phyloP scores from a whole-genome alignment of 2,113 vertebrate genomes.

The Porphyrio hochstetteri region DNA sequence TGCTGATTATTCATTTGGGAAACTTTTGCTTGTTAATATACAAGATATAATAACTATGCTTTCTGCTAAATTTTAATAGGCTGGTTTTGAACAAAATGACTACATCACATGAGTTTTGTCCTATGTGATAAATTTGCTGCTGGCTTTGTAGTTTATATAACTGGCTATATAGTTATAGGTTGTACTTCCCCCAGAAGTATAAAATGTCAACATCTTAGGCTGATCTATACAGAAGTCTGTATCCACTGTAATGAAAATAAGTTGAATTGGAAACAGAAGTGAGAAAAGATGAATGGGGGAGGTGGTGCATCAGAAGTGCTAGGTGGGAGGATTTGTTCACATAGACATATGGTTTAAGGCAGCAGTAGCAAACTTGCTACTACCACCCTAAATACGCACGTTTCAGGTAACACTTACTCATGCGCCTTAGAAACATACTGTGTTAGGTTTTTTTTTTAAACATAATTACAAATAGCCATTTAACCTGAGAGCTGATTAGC shows the following conservation, averaged over 20 bases:
- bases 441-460: not conserved
- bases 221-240: not conserved
- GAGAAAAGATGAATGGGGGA: not conserved
- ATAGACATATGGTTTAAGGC: not conserved
- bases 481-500: not conserved
- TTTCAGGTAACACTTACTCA: not conserved
- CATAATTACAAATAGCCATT: not conserved
- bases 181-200: not conserved
- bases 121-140: not conserved
- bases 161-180: not conserved
- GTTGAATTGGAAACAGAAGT: slow-evolving; percentile 37
- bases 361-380: not conserved
- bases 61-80: not conserved
- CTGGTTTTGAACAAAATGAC: not conserved
- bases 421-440: not conserved
- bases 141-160: not conserved
- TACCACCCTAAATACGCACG: not conserved
- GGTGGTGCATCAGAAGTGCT: not conserved
- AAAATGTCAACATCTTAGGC: not conserved
- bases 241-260: slow-evolving; percentile 13
- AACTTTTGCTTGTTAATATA: not conserved
- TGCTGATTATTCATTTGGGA: slow-evolving; percentile 2
- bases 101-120: not conserved
- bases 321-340: not conserved
- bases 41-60: not conserved